Base-by-base conservation (phyloP, 2,797 vertebrate species). In the Enteromius fasciolatus region DNA sequence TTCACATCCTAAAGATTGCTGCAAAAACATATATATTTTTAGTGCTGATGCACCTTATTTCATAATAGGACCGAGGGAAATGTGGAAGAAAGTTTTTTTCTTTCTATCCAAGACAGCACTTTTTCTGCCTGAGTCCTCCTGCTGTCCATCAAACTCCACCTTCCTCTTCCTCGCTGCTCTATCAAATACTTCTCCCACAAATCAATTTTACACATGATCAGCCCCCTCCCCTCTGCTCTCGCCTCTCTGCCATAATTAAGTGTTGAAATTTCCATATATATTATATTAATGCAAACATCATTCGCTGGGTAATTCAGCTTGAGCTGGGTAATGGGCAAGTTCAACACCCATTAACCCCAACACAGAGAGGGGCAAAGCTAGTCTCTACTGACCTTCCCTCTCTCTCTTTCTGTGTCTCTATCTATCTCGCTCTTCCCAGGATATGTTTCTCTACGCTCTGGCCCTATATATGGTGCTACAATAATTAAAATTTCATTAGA, bases 261-360 rank as follows among this genome's bases (percentile, higher is more conserved):
- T 98, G 97, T 95, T 96, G 96, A 98, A 99, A 99, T 99, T 99
- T 99, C 97, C 97, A 99, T 99, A 99, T 99, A 99, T 99, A 99
- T 99, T 99, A 99, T 99, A 99, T 99, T 99, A 99, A 99, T 99
- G 97, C 98, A 99, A 99, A 99, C 98, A 99, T 99, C 97, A 99
- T 99, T 99, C 97, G 98, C 97, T 96, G 98, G 96, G 97, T 99
- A 99, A 99, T 99, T 99, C 98, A 96, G 97, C 97, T 97, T 98
- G 97, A 99, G 98, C 97, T 97, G 97, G 97, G 99, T 99, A 99
- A 99, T 99, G 97, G 97, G 97, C 97, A 98, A 97, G 98, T 99
- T 99, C 96, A 99, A 99, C 98, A 98, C 97, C 97, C 97, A 99
- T 99, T 99, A 99, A 99, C 98, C 98, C 96, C 96, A 96, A 96